phyloP scores from a whole-genome alignment of 1,140 invertebrate species.

The Magallana ariakensis region DNA sequence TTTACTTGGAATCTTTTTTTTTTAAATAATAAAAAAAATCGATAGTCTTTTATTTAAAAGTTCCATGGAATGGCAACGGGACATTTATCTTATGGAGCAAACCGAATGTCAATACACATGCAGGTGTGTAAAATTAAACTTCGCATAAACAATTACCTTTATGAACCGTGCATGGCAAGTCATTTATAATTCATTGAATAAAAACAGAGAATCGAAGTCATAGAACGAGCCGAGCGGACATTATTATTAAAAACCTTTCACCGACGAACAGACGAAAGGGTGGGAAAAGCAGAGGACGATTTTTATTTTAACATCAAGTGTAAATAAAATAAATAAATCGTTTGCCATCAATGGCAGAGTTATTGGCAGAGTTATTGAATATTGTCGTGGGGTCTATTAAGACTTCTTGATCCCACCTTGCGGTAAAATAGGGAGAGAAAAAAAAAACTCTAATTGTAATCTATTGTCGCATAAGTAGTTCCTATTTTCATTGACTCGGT shows the following conservation, averaged over 20 bases:
- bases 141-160: constrained; percentile 27
- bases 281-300: no score
- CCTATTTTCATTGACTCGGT: background rate
- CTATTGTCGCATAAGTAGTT: background rate
- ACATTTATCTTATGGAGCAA: constrained; percentile 8
- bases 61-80: background rate
- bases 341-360: background rate
- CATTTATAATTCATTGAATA: constrained; percentile 25
- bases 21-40: background rate
- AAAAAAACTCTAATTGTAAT: constrained; percentile 28
- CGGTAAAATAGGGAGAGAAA: background rate
- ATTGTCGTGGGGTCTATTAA: background rate
- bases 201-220: background rate
- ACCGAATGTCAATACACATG: constrained; percentile 8
- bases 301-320: no score
- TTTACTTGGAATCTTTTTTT: background rate
- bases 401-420: background rate
- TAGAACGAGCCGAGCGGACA: no score
- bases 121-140: constrained; percentile 34
- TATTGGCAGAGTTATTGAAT: background rate
- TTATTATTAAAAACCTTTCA: no score
- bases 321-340: no score
- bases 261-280: no score
- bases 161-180: constrained; percentile 7
- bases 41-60: constrained; percentile 13